phyloP scores from a whole-genome alignment of 92 coral and sea anemone genomes.

The Phenganax stokvisi region DNA sequence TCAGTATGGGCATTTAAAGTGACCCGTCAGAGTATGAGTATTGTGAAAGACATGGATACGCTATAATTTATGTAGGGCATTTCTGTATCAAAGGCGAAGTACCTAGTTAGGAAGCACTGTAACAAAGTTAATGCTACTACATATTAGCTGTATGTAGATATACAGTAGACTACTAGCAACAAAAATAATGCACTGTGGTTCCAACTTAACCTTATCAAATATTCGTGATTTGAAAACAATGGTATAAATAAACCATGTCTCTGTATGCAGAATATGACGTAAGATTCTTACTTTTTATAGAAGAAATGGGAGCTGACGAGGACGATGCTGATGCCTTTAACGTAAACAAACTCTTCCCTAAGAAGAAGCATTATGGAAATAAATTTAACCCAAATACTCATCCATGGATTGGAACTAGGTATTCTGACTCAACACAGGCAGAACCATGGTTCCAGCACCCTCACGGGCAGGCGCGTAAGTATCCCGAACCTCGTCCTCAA shows the following conservation, averaged over 20 bases:
- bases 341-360: constrained; percentile 23
- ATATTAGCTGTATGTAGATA: no score
- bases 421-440: constrained; percentile 23
- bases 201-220: neutral
- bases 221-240: neutral
- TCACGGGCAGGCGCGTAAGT: neutral
- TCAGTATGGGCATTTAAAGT: no score
- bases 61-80: no score
- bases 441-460: constrained; percentile 11
- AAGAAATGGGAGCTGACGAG: neutral
- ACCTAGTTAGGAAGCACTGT: no score
- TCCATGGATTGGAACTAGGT: constrained; percentile 38
- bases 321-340: constrained; percentile 26
- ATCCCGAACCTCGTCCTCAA: neutral
- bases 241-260: no score
- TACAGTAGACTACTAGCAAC: no score
- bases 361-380: constrained; percentile 7
- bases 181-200: no score
- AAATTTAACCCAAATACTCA: constrained; percentile 19
- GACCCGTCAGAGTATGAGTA: no score
- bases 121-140: no score
- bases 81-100: no score
- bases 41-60: no score
- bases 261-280: neutral
- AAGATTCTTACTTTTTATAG: neutral